Percentiles rank a stretch among this genome's conserved stretches.
Evolutionary conservation across 1,140 invertebrate species (phyloP).

Genomic region (Manduca sexta): DNA sequence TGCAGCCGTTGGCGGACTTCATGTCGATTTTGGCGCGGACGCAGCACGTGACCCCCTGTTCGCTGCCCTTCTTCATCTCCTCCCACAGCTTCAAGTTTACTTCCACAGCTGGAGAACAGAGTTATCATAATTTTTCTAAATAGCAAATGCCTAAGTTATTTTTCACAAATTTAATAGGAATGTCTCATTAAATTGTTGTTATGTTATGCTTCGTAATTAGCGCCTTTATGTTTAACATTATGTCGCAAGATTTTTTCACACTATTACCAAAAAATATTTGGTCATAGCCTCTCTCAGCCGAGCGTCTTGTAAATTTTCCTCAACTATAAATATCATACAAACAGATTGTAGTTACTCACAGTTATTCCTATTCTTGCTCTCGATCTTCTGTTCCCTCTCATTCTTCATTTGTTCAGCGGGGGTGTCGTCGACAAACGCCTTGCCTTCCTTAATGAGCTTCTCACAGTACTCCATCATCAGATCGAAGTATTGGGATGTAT

Average conservation of each 20-base stretch:
- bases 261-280: too few species aligned
- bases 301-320: too few species aligned
- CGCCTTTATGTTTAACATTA: too few species aligned
- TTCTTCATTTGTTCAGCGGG: conserved; percentile 95
- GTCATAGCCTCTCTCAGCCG: too few species aligned
- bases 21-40: conserved; percentile 99
- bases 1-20: conserved; percentile 95
- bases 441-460: conserved; percentile 88
- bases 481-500: conserved; percentile 98
- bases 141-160: too few species aligned
- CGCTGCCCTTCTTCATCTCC: conserved; percentile 93
- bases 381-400: conserved; percentile 91
- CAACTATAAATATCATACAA: too few species aligned
- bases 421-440: conserved; percentile 98
- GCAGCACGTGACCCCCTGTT: conserved; percentile 88
- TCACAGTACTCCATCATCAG: conserved; percentile 92
- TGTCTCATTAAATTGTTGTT: too few species aligned
- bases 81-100: conserved; percentile 94
- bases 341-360: conserved; percentile 75
- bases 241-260: too few species aligned
- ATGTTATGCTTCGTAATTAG: too few species aligned
- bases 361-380: conserved; percentile 91
- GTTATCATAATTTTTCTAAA: too few species aligned
- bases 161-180: too few species aligned
- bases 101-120: conserved; percentile 78